Evolutionary conservation across 2,888 invertebrate species (phyloP).

Genomic region (Griposia aprilina): DNA sequence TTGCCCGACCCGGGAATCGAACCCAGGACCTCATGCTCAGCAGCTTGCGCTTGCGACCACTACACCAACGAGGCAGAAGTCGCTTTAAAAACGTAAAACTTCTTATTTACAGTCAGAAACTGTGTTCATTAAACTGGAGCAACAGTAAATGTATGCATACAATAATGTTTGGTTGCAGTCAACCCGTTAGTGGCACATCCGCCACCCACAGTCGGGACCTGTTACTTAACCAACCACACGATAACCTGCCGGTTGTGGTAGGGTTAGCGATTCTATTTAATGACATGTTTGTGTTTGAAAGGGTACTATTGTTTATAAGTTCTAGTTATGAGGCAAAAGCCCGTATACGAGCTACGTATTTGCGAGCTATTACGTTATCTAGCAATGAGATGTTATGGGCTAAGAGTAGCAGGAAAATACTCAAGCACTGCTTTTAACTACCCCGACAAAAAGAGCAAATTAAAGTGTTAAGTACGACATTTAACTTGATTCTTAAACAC

Average conservation of each 20-base stretch:
- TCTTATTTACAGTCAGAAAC: background rate
- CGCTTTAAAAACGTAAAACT: too few relatives aligned
- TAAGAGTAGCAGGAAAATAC: too few relatives aligned
- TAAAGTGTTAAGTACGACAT: background rate
- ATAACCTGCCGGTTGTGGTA: slow-evolving; percentile 60
- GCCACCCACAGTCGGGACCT: slow-evolving; percentile 77
- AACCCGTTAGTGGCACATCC: slow-evolving; percentile 72
- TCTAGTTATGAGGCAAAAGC: background rate
- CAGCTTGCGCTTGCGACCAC: too few relatives aligned
- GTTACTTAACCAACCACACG: slow-evolving; percentile 76
- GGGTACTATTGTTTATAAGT: slow-evolving; percentile 2
- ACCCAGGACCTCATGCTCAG: background rate
- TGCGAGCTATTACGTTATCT: background rate
- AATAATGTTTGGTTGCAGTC: slow-evolving; percentile 43
- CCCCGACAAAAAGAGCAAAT: background rate
- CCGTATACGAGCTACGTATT: background rate
- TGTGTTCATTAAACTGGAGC: slow-evolving; percentile 8
- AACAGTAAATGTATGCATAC: slow-evolving; percentile 21
- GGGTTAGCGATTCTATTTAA: slow-evolving; percentile 49
- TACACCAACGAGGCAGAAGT: background rate
- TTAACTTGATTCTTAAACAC: slow-evolving; percentile 3
- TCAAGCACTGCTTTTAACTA: background rate
- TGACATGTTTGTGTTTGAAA: slow-evolving; percentile 24
- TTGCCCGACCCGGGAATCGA: background rate
- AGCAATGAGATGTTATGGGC: background rate